Conservation (phyloP, 2,113 vertebrate genomes). For the Lophotis ruficrista region DNA sequence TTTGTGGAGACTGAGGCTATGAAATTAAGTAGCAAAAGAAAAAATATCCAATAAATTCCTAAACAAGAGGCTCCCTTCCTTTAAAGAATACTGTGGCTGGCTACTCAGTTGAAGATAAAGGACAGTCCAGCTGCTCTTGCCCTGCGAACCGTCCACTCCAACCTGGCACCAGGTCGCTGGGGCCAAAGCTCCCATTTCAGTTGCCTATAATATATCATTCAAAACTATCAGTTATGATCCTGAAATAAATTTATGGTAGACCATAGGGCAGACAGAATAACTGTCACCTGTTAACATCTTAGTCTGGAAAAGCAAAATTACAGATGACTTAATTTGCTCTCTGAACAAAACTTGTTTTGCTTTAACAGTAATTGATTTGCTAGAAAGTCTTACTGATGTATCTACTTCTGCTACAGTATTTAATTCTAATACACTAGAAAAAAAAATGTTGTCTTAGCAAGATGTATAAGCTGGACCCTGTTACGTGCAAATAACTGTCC, state of each 20-base stretch:
- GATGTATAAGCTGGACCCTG: background rate
- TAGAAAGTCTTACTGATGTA: background rate
- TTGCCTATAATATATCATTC: background rate
- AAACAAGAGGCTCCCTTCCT: background rate
- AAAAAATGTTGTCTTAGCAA: background rate
- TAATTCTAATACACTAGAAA: background rate
- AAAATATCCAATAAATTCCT: background rate
- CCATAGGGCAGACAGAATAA: too few relatives aligned
- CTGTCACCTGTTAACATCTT: background rate
- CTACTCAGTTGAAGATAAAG: background rate
- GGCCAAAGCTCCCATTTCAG: background rate
- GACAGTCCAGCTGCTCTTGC: background rate
- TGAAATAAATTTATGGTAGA: too few relatives aligned
- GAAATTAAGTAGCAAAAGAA: background rate
- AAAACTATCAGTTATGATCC: background rate
- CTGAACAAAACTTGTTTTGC: background rate
- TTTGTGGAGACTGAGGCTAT: background rate
- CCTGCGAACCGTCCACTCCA: background rate
- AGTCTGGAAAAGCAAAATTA: background rate
- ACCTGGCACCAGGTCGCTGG: background rate
- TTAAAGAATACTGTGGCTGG: too few relatives aligned
- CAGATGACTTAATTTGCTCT: background rate
- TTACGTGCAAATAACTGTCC: background rate
- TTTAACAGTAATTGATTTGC: background rate
- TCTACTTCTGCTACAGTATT: background rate